phyloP scores from a whole-genome alignment of 2,797 vertebrate genomes.

The Falco berigora region DNA sequence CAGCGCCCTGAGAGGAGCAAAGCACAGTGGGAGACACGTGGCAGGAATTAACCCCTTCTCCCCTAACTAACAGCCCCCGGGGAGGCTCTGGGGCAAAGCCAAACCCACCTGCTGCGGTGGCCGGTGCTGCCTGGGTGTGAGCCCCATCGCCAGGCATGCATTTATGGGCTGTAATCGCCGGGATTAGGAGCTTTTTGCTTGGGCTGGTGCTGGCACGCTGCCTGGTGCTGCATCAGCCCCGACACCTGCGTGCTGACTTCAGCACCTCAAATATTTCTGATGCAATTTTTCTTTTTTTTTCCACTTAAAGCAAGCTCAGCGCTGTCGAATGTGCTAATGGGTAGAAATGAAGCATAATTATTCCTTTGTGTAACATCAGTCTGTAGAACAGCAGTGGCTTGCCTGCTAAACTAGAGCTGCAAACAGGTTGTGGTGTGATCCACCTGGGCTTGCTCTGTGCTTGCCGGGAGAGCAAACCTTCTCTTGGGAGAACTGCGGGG shows the following conservation, averaged over 20 bases:
- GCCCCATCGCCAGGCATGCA: background rate
- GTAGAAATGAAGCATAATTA: background rate
- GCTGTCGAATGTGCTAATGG: background rate
- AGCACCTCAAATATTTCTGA: conserved; percentile 8
- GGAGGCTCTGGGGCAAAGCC: background rate
- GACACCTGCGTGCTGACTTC: conserved; percentile 33
- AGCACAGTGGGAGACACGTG: rapidly evolving
- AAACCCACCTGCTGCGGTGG: background rate
- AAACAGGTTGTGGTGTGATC: background rate
- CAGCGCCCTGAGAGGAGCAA: background rate
- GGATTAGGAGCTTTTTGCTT: background rate
- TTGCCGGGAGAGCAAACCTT: rapidly evolving
- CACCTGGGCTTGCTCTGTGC: background rate
- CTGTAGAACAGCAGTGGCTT: background rate
- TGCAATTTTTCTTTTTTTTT: background rate
- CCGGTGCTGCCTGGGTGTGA: background rate
- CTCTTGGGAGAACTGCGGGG: background rate
- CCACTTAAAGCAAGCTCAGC: background rate
- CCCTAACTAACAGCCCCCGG: background rate
- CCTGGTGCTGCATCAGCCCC: background rate
- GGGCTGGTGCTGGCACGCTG: background rate
- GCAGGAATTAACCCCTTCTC: background rate
- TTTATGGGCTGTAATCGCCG: background rate
- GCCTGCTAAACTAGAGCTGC: background rate
- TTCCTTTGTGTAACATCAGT: background rate